phyloP scores from a whole-genome alignment of 2,113 vertebrate genomes.

The Mobula hypostoma region DNA sequence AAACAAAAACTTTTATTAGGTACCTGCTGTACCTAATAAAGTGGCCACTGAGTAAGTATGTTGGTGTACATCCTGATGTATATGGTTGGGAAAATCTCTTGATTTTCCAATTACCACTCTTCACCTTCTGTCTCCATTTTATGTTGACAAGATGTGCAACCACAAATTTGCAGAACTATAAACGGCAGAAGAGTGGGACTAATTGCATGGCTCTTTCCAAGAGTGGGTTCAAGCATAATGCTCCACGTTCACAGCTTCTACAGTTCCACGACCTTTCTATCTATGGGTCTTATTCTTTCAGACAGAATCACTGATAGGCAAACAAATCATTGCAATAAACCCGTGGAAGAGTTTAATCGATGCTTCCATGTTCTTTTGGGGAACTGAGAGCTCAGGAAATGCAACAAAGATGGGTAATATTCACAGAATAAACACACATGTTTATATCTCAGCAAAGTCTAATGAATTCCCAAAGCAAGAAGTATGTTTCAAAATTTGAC shows the following conservation, averaged over 20 bases:
- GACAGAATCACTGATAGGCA: background rate
- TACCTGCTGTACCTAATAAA: no score
- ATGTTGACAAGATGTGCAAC: no score
- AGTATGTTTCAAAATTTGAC: background rate
- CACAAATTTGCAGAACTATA: background rate
- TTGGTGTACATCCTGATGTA: no score
- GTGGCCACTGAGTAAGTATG: no score
- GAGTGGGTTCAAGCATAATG: no score
- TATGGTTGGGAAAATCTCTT: no score
- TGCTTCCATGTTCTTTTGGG: background rate
- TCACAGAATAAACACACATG: background rate
- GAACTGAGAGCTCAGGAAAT: background rate
- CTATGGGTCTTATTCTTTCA: background rate
- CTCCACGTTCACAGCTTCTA: background rate
- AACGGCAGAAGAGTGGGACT: background rate
- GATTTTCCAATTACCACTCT: background rate
- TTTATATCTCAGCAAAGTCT: background rate
- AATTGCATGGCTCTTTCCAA: no score
- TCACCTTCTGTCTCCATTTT: no score
- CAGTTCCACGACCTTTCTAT: background rate
- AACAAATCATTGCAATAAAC: background rate
- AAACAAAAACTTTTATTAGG: no score
- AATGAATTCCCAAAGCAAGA: background rate
- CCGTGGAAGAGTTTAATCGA: background rate
- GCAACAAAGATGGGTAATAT: background rate